Evolutionary conservation across 2,797 vertebrate species (phyloP), one percentile per base, ranked within the genome.

Genomic region (Esox masquinongy): DNA sequence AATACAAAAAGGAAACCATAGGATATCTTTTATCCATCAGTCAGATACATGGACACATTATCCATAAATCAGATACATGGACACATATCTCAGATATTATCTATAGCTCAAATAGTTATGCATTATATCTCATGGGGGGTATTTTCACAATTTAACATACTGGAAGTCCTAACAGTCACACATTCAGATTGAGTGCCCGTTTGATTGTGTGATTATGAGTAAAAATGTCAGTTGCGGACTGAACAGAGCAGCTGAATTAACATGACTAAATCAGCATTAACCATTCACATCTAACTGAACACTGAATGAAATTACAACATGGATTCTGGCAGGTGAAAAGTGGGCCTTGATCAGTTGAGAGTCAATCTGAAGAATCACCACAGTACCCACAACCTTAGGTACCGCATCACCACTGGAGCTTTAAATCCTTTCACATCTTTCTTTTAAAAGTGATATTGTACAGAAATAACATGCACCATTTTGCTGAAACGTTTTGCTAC

Each of bases 381-480:
- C 74, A 74, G 82, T 74, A 81, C 73, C 82, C 69, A 77, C 12
- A 61, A 82, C 72, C 77, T 86, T 79, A 0, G 77, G 85, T 88
- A 89, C 86, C 84, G 87, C 86, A 76, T 79, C 84, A 80, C 79
- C 75, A 80, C 79, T 8, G 79, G 83, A 86, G 80, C 87, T 77
- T 72, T 76, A 82, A 51, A 75, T 82, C 85, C 80, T 22, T 74
- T 78, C 75, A 61, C 80, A 71, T 36, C 59, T 77, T 77, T 77
- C 84, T 85, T 86, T 89, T 87, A 81, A 87, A 90, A 90, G 88
- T 88, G 86, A 91, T 88, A 88, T 86, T 85, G 84, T 92, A 92
- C 88, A 92, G 91, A 91, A 88, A 93, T 88, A 89, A 92, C 91
- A 92, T 89, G 89, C 89, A 90, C 83, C 77, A 84, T 89, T 61